These are phyloP conservation scores for Sicus ferrugineus DNA, from an alignment of 2,888 invertebrate genomes.

Conservation along the genomic window DNA sequence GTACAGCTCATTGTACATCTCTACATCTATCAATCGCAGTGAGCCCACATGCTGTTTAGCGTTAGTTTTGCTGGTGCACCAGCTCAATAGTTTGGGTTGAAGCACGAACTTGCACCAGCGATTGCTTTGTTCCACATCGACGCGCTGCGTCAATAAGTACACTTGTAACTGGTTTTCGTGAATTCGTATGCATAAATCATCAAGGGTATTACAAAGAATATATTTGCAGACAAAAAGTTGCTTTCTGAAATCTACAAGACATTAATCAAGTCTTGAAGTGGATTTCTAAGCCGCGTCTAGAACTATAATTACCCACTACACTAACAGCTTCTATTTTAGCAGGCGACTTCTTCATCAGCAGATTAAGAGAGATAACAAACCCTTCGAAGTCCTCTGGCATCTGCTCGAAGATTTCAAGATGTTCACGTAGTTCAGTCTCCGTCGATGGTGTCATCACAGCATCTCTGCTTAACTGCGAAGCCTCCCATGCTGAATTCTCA, in stretches of 20 bases:
- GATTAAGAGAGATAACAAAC: slow-evolving; percentile 49
- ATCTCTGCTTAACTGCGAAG: not conserved
- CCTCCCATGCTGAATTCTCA: slow-evolving; percentile 6
- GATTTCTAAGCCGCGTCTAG: not conserved
- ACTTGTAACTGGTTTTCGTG: slow-evolving; percentile 39
- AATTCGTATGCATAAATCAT: slow-evolving; percentile 49
- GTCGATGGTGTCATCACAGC: not conserved
- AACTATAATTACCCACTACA: slow-evolving; percentile 47
- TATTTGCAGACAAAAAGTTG: slow-evolving; percentile 51
- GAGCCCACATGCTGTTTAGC: slow-evolving; percentile 62
- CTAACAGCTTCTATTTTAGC: slow-evolving; percentile 47
- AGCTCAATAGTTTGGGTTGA: slow-evolving; percentile 67
- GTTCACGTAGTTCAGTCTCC: not conserved
- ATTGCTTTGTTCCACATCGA: slow-evolving; percentile 33
- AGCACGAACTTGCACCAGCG: slow-evolving; percentile 56
- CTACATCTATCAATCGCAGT: slow-evolving; percentile 72
- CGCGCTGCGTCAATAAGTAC: slow-evolving; percentile 23
- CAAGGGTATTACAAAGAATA: slow-evolving; percentile 38
- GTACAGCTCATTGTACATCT: slow-evolving; percentile 77
- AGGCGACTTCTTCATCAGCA: slow-evolving; percentile 51
- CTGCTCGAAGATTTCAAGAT: slow-evolving; percentile 6
- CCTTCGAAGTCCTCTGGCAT: slow-evolving; percentile 40
- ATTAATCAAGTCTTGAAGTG: not conserved
- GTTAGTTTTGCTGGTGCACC: slow-evolving; percentile 45
- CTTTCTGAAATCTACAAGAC: slow-evolving; percentile 48